Conservation (phyloP, 2,797 vertebrate genomes). For the Leptatherina wallacei region DNA sequence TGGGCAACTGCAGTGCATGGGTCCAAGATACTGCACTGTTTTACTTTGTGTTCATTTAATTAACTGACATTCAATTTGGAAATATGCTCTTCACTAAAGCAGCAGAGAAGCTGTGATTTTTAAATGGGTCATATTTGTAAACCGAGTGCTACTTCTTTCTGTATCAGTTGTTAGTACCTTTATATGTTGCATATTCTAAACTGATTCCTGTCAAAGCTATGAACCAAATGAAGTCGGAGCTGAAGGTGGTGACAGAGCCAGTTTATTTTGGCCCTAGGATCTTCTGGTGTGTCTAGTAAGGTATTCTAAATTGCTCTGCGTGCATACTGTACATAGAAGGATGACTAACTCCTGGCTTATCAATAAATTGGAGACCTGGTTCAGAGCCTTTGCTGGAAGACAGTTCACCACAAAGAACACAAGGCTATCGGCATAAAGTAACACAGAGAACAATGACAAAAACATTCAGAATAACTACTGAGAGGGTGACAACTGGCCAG, state of each 20-base stretch:
- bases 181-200: not conserved
- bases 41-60: constrained; percentile 15
- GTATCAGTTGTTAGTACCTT: not conserved
- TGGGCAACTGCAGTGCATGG: not conserved
- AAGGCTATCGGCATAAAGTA: not conserved
- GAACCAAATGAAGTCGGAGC: not conserved
- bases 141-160: not conserved
- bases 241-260: not conserved
- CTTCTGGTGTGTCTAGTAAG: not conserved
- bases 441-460: not conserved
- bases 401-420: not conserved
- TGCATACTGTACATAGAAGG: not conserved
- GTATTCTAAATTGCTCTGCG: not conserved
- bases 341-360: not conserved
- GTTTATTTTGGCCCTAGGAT: not conserved
- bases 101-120: not conserved
- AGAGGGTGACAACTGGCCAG: not conserved
- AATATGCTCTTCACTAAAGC: constrained; percentile 13
- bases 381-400: not conserved
- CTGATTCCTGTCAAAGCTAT: not conserved
- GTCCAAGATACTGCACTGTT: not conserved
- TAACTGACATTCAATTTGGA: constrained; percentile 12
- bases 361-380: not conserved
- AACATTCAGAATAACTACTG: not conserved
- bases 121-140: not conserved